Evolutionary conservation across 1,140 invertebrate genomes (phyloP).

Genomic region (Euglossa dilemma): DNA sequence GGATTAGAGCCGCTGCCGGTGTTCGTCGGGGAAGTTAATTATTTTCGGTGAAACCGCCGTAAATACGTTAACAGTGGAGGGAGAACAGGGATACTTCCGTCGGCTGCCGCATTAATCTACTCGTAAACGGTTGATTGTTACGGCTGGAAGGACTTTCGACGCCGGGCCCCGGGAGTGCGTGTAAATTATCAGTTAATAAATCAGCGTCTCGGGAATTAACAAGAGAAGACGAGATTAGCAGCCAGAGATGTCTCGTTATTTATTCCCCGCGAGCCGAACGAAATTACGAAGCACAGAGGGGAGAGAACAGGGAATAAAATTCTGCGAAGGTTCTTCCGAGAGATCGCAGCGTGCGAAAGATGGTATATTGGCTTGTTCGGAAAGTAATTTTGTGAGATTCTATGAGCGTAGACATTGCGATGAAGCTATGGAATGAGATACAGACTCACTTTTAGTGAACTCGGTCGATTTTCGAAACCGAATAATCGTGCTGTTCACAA

Average conservation of each 20-base stretch:
- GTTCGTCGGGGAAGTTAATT: constrained; percentile 17
- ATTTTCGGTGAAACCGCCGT: constrained; percentile 18
- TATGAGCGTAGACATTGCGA: too few relatives aligned
- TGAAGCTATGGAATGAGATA: too few relatives aligned
- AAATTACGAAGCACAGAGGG: too few relatives aligned
- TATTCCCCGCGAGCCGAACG: not conserved
- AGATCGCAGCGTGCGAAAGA: too few relatives aligned
- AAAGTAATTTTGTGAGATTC: too few relatives aligned
- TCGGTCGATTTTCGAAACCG: too few relatives aligned
- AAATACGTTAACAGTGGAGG: not conserved
- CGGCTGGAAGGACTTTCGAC: not conserved
- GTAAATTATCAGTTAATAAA: constrained; percentile 35
- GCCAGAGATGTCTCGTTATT: not conserved
- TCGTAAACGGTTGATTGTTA: not conserved
- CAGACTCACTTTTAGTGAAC: too few relatives aligned
- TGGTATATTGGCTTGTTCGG: too few relatives aligned
- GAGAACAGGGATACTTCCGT: not conserved
- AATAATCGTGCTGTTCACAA: too few relatives aligned
- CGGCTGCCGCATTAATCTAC: not conserved
- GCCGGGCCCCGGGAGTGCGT: not conserved
- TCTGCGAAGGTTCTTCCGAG: too few relatives aligned
- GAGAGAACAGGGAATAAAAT: too few relatives aligned
- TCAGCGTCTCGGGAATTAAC: not conserved
- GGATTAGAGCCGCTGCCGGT: not conserved
- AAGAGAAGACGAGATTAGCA: not conserved